A percentile compares a stretch with the other conserved stretches of the same genome.
phyloP scores from a whole-genome alignment of 2,888 invertebrate species.

The Steinernema hermaphroditum region DNA sequence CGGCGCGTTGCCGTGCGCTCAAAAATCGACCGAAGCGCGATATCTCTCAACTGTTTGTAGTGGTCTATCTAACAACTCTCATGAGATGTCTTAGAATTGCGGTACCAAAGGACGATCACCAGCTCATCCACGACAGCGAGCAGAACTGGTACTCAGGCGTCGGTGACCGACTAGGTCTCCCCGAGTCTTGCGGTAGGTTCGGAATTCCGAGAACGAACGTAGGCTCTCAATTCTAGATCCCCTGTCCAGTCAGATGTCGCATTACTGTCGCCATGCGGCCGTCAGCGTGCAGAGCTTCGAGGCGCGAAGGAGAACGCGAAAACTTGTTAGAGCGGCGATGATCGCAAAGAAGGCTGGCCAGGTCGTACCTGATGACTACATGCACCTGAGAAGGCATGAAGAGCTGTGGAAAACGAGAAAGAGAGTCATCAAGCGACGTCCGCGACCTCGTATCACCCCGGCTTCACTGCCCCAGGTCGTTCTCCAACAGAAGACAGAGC shows the following conservation, averaged over 20 bases:
- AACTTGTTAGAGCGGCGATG: slow-evolving; percentile 20
- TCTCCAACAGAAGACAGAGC: not conserved
- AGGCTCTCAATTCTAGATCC: no score
- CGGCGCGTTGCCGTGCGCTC: not conserved
- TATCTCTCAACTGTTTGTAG: not conserved
- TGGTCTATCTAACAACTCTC: not conserved
- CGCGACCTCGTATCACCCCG: not conserved
- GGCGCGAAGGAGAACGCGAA: not conserved
- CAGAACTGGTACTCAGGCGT: not conserved
- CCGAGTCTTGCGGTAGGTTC: not conserved
- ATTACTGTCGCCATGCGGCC: no score
- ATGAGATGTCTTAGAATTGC: not conserved
- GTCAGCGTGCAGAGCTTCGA: not conserved
- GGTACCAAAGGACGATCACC: not conserved
- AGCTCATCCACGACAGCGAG: not conserved
- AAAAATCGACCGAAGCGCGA: slow-evolving; percentile 7
- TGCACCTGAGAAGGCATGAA: not conserved
- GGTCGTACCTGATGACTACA: not conserved
- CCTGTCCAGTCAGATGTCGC: no score
- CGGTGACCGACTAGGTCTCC: not conserved
- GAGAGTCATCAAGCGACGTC: not conserved
- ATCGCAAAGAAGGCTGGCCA: not conserved
- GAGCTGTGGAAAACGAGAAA: slow-evolving; percentile 19
- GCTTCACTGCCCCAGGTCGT: not conserved
- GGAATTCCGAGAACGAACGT: no score